Evolutionary conservation across 2,113 vertebrate genomes (phyloP).

Genomic region (Tangachromis dhanisi): DNA sequence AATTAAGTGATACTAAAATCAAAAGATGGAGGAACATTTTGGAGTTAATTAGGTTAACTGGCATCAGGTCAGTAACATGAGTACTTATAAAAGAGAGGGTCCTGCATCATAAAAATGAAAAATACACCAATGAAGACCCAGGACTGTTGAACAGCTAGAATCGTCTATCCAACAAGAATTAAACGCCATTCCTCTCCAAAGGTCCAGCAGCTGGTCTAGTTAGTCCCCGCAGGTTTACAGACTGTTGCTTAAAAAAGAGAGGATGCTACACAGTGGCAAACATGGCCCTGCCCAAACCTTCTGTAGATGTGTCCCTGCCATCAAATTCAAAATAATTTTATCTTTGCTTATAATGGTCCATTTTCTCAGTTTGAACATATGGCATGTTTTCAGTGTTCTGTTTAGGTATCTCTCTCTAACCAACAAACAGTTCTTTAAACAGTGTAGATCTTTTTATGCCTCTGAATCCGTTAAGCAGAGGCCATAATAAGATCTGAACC

Average conservation of each 20-base stretch:
- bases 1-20: neutral
- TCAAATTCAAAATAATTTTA: neutral
- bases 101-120: neutral
- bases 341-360: neutral
- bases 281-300: neutral
- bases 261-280: neutral
- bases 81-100: neutral
- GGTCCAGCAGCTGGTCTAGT: neutral
- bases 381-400: neutral
- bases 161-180: neutral
- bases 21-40: neutral
- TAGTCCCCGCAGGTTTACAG: neutral
- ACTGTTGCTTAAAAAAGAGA: neutral
- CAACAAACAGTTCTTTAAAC: neutral
- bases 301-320: neutral
- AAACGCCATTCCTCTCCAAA: neutral
- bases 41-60: neutral
- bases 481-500: neutral
- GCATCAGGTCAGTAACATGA: neutral
- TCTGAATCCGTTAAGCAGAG: neutral
- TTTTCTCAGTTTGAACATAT: neutral
- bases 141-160: neutral
- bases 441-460: neutral
- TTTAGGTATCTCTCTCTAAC: neutral
- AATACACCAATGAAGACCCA: neutral